phyloP scores from a whole-genome alignment of 2,797 vertebrate genomes.

The Urosaurus nigricauda region DNA sequence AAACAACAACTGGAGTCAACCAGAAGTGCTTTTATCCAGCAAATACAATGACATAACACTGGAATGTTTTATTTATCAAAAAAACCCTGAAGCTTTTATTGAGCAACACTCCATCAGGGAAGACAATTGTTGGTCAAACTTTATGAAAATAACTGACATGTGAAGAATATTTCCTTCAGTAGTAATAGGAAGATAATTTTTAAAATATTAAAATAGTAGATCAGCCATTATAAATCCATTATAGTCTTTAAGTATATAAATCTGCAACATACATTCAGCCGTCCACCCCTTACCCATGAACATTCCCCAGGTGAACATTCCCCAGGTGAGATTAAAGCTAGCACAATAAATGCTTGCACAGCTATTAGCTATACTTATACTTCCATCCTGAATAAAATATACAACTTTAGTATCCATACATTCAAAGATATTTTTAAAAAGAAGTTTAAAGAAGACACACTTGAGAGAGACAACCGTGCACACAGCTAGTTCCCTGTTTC shows the following conservation, averaged over 20 bases:
- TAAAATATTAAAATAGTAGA: slow-evolving; percentile 42
- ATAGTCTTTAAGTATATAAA: slow-evolving; percentile 52
- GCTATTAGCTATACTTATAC: slow-evolving; percentile 54
- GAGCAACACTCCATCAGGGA: slow-evolving; percentile 71
- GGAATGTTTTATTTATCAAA: slow-evolving; percentile 55
- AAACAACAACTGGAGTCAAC: neutral
- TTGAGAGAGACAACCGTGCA: slow-evolving; percentile 67
- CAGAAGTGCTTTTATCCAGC: neutral
- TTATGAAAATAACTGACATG: slow-evolving; percentile 69
- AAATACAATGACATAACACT: slow-evolving; percentile 56
- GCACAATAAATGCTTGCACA: slow-evolving; percentile 67
- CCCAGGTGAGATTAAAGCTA: slow-evolving; percentile 67
- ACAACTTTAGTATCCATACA: slow-evolving; percentile 35
- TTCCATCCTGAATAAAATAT: slow-evolving; percentile 57
- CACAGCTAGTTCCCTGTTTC: neutral
- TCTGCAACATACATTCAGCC: slow-evolving; percentile 58
- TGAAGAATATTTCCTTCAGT: slow-evolving; percentile 30
- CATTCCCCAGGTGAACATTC: slow-evolving; percentile 56
- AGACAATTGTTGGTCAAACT: slow-evolving; percentile 60
- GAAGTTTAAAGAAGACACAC: slow-evolving; percentile 60
- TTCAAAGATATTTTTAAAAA: slow-evolving; percentile 58
- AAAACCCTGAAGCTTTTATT: slow-evolving; percentile 67
- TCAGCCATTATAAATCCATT: slow-evolving; percentile 45
- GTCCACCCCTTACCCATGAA: slow-evolving; percentile 29
- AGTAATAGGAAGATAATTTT: neutral